Percentiles rank a stretch among this genome's conserved stretches.
phyloP scores from a whole-genome alignment of 2,113 vertebrate genomes.

The Neodontobutis hainanensis region DNA sequence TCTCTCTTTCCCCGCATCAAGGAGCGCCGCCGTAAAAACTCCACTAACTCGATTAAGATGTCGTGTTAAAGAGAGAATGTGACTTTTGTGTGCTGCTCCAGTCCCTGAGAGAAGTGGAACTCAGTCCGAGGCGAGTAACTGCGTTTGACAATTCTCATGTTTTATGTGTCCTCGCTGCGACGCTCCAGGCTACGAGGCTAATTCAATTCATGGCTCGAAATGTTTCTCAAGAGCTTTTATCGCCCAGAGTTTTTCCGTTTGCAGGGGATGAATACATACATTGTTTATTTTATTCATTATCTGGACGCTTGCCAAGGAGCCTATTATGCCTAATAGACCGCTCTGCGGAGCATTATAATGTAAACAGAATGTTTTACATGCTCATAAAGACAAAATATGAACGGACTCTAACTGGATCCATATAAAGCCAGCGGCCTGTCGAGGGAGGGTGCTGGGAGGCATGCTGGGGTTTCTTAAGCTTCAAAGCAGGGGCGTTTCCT shows the following conservation, averaged over 20 bases:
- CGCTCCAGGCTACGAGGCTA: constrained; percentile 15
- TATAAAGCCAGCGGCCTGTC: constrained; percentile 40
- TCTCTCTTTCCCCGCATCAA: constrained; percentile 4
- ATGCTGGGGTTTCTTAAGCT: constrained; percentile 48
- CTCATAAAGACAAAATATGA: constrained; percentile 67
- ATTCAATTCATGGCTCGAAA: constrained; percentile 49
- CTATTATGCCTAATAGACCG: constrained; percentile 57
- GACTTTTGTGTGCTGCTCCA: constrained; percentile 18
- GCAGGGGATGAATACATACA: constrained; percentile 43
- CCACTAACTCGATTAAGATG: constrained; percentile 16
- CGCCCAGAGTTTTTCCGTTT: constrained; percentile 27
- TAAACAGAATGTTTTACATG: constrained; percentile 70
- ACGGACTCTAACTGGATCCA: constrained; percentile 60
- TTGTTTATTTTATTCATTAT: constrained; percentile 62
- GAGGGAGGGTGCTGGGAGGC: constrained; percentile 51
- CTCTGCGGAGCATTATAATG: constrained; percentile 53
- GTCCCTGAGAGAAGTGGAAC: constrained; percentile 12
- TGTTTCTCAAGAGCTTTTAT: constrained; percentile 48
- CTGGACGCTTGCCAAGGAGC: constrained; percentile 53
- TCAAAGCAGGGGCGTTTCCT: constrained; percentile 69
- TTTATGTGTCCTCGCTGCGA: constrained; percentile 32
- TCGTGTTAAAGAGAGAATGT: constrained; percentile 24
- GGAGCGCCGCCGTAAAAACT: constrained; percentile 12
- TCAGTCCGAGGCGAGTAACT: constrained; percentile 12
- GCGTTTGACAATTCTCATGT: constrained; percentile 35